These are phyloP conservation scores for Linepithema humile DNA, from an alignment of 1,140 invertebrate genomes.

Conservation along the genomic window DNA sequence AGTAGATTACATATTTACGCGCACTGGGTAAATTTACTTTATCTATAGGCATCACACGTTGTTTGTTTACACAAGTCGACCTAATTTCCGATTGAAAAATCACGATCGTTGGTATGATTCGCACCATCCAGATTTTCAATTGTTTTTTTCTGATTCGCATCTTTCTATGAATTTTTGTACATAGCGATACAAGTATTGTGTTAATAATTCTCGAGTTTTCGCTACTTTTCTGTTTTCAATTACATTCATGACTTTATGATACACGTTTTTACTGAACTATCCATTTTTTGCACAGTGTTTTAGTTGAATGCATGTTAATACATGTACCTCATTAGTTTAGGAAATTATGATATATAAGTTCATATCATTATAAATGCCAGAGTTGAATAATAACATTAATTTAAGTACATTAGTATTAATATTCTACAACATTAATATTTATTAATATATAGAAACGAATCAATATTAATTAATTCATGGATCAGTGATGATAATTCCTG, in stretches of 20 bases:
- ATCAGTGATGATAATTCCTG: slow-evolving; percentile 11
- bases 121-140: slow-evolving; percentile 8
- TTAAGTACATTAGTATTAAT: neutral
- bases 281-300: neutral
- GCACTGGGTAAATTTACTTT: slow-evolving; percentile 54
- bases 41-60: slow-evolving; percentile 29
- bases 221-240: neutral
- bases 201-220: neutral
- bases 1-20: slow-evolving; percentile 65
- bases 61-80: slow-evolving; percentile 54
- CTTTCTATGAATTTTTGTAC: neutral
- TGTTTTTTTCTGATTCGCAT: neutral
- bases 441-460: neutral
- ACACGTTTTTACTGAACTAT: neutral
- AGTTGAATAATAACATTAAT: slow-evolving; percentile 20
- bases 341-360: too few relatives aligned
- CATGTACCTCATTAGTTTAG: neutral
- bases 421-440: neutral
- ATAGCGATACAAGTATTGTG: neutral
- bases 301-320: neutral
- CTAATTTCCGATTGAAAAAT: slow-evolving; percentile 63
- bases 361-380: too few relatives aligned
- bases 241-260: neutral
- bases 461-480: slow-evolving; percentile 35
- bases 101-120: neutral